Evolutionary conservation across 1,140 invertebrate genomes (phyloP).

Genomic region (Neodiprion virginianus): DNA sequence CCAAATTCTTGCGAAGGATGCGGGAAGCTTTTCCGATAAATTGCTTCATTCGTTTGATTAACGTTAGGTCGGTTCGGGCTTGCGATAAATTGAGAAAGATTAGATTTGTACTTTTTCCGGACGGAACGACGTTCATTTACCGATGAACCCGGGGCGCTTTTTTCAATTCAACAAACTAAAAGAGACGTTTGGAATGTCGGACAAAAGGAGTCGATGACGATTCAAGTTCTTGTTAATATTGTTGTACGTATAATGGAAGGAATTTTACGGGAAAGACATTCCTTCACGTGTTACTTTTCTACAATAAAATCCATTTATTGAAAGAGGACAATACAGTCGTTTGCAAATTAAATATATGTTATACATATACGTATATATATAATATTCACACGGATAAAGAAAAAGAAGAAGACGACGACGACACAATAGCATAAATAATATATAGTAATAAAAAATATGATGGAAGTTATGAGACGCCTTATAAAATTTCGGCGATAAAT

Average conservation of each 20-base stretch:
- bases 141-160: too few relatives aligned
- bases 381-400: background rate
- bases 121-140: background rate
- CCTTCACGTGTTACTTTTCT: too few relatives aligned
- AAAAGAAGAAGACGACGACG: background rate
- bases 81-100: conserved; percentile 1
- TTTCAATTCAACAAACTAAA: too few relatives aligned
- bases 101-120: background rate
- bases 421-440: background rate
- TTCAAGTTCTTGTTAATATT: too few relatives aligned
- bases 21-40: background rate
- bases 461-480: background rate
- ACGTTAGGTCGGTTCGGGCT: background rate
- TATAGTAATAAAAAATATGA: background rate
- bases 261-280: too few relatives aligned
- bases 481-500: background rate
- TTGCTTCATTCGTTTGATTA: background rate
- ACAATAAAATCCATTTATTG: too few relatives aligned
- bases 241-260: too few relatives aligned
- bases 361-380: background rate
- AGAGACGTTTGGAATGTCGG: too few relatives aligned
- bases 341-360: background rate
- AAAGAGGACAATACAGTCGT: background rate
- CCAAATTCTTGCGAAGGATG: background rate
- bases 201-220: too few relatives aligned